Conservation (phyloP, 2,888 invertebrate genomes). For the Eupeodes luniger region DNA sequence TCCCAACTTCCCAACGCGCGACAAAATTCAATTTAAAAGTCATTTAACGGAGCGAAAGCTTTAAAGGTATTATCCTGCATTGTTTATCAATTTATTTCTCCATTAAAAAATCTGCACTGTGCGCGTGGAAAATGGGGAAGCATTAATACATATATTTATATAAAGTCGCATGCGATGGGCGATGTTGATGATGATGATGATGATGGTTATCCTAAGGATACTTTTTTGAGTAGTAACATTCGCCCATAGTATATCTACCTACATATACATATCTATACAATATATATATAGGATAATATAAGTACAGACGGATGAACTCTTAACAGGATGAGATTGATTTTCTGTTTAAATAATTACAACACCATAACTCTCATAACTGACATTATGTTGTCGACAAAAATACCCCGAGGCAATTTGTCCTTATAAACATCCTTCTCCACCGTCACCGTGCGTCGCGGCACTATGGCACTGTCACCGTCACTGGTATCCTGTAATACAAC, state of each 20-base stretch:
- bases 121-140: constrained; percentile 37
- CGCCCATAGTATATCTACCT: no score
- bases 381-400: constrained; percentile 67
- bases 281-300: constrained; percentile 11
- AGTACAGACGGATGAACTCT: not conserved
- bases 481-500: constrained; percentile 7
- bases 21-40: constrained; percentile 79
- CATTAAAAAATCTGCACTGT: constrained; percentile 77
- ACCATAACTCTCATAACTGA: constrained; percentile 73
- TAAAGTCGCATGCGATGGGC: not conserved
- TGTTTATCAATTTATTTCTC: constrained; percentile 78
- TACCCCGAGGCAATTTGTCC: constrained; percentile 51
- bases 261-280: no score
- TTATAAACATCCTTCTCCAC: not conserved
- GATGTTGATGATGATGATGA: not conserved
- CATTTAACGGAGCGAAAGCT: constrained; percentile 78
- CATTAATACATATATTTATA: not conserved
- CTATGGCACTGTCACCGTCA: not conserved
- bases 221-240: constrained; percentile 11
- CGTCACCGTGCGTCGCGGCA: not conserved
- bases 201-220: constrained; percentile 38
- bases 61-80: constrained; percentile 78
- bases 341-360: constrained; percentile 64
- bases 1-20: constrained; percentile 43
- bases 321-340: constrained; percentile 55